Percentiles rank a stretch among this genome's conserved stretches.
Conservation (phyloP, 2,797 vertebrate species). For the Hoplostethus atlanticus region DNA sequence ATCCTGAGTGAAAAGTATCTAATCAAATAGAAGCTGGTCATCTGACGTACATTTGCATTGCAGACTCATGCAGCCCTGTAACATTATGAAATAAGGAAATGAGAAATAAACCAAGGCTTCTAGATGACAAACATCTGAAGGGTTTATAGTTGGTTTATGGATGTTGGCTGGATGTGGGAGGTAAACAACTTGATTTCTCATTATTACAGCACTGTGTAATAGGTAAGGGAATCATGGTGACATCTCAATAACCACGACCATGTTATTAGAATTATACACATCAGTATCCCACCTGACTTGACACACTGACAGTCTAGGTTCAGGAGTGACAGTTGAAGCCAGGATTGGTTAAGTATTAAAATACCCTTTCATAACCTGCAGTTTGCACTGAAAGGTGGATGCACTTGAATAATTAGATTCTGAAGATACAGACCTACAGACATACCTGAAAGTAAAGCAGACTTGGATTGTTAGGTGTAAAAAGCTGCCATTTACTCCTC, state of each 20-base stretch:
- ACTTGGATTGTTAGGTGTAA: slow-evolving; percentile 52
- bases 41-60: background rate
- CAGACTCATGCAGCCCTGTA: background rate
- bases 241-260: slow-evolving; percentile 47
- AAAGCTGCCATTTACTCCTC: slow-evolving; percentile 64
- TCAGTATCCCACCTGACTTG: slow-evolving; percentile 42
- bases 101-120: slow-evolving; percentile 9
- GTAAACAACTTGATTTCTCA: slow-evolving; percentile 46
- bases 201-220: slow-evolving; percentile 41
- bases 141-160: slow-evolving; percentile 23
- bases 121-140: slow-evolving; percentile 36
- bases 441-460: too few species aligned
- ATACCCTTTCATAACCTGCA: too few species aligned
- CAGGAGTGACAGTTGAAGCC: slow-evolving; percentile 18
- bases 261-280: slow-evolving; percentile 58
- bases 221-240: slow-evolving; percentile 43
- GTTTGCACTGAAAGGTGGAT: slow-evolving; percentile 30
- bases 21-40: slow-evolving; percentile 45
- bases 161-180: slow-evolving; percentile 48
- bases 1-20: slow-evolving; percentile 9
- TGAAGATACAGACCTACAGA: too few species aligned
- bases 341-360: slow-evolving; percentile 3
- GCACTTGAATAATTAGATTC: slow-evolving; percentile 42
- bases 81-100: background rate
- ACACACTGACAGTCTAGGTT: slow-evolving; percentile 46